A percentile compares a stretch with the other conserved stretches of the same genome.
Conservation (phyloP, 2,888 invertebrate genomes). For the Noctua janthina region DNA sequence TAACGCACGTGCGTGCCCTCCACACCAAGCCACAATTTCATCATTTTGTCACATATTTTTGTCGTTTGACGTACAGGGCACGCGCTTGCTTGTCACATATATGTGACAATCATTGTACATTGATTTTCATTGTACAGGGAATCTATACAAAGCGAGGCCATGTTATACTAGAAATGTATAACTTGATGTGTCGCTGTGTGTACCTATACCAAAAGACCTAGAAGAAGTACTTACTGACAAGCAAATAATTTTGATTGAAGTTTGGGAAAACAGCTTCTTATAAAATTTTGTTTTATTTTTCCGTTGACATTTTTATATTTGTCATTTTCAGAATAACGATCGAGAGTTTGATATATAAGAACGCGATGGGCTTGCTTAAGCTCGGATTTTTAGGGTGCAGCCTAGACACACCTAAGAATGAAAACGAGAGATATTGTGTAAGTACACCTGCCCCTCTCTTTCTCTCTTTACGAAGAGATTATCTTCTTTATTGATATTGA, state of each 20-base stretch:
- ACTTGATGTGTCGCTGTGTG: no score
- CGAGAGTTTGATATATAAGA: conserved; percentile 80
- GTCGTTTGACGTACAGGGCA: no score
- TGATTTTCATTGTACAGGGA: no score
- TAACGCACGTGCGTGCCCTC: no score
- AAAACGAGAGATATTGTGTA: conserved; percentile 76
- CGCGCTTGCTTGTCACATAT: no score
- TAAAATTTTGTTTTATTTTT: background rate
- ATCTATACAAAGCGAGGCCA: no score
- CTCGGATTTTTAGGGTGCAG: conserved; percentile 81
- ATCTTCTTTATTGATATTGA: background rate
- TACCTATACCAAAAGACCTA: background rate
- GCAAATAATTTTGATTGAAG: background rate
- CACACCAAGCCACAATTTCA: no score
- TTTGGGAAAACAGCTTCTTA: background rate
- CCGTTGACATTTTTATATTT: background rate
- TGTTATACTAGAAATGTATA: no score
- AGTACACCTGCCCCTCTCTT: conserved; percentile 58
- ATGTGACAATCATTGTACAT: no score
- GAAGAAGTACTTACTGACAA: background rate
- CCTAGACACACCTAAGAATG: conserved; percentile 72
- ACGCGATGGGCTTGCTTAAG: conserved; percentile 71
- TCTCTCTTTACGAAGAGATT: background rate
- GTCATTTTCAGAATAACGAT: conserved; percentile 77
- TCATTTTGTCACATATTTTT: no score